Evolutionary conservation across 2,113 vertebrate genomes (phyloP), one percentile per base, ranked within the genome.

Genomic region (Paradoxurus hermaphroditus): DNA sequence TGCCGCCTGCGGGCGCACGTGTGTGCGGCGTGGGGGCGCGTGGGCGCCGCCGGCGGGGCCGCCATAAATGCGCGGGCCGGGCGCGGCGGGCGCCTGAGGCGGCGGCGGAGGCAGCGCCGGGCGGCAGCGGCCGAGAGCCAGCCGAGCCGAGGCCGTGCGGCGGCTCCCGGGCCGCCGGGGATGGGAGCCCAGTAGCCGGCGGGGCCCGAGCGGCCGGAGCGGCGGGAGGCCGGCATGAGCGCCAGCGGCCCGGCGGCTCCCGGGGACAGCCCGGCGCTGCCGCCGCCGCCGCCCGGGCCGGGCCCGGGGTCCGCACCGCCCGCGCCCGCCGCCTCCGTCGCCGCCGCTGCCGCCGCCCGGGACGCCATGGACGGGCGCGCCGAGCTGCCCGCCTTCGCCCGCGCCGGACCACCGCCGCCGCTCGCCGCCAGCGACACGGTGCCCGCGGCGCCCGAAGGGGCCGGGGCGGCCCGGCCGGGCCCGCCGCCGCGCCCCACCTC

Each of bases 401-500:
- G 95, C 51, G 41, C 95, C 31, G 99, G 99, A 98, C 99, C 99
- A 15, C 97, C 98, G 86, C 97, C 98, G 86, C 99, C 98, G 90
- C 99, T 99, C 77, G 98, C 99, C 67, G 99, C 98, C 91, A 98
- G 98, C 85, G 99, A 99, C 96, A 99, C 99, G 1, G 94, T 72
- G 87, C 97, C 97, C 90, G 96, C 87, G 31, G 97, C 99, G 34
- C 98, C 99, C 34, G 99, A 99, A 94, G 99, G 99, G 36, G 99
- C 98, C 14, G 98, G 98, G 25, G 99, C 98, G 86, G 98, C 96
- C 82, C 99, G 98, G 0, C 98, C 98, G 41, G 98, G 98, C 9
- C 85, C 88, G 36, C 98, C 98, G 83, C 99, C 99, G 98, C 99
- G 99, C 97, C 99, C 99, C 98, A 99, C 99, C 56, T 99, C 99